These are phyloP conservation scores for Zaprionus inermis DNA, from an alignment of 1,140 invertebrate genomes.

Conservation along the genomic window DNA sequence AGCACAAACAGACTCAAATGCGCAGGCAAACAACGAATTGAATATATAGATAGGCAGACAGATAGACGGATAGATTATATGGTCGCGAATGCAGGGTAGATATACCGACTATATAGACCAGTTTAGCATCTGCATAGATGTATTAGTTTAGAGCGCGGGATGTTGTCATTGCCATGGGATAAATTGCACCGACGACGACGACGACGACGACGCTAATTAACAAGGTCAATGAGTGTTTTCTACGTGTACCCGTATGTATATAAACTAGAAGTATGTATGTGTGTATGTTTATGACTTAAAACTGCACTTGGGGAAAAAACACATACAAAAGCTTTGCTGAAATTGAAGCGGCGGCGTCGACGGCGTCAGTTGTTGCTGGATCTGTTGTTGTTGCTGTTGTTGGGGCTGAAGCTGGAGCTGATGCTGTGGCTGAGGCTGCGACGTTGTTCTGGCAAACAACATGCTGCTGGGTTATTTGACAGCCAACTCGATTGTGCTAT, in stretches of 20 bases:
- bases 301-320: conserved; percentile 37
- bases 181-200: conserved; percentile 43
- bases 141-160: conserved; percentile 1
- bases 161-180: conserved; percentile 30
- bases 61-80: conserved; percentile 47
- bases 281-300: conserved; percentile 33
- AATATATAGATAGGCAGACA: conserved; percentile 41
- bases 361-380: conserved; percentile 44
- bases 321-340: conserved; percentile 65
- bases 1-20: conserved; percentile 38
- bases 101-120: conserved; percentile 3
- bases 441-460: conserved; percentile 70
- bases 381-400: conserved; percentile 37
- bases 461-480: conserved; percentile 57
- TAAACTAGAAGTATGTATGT: neutral
- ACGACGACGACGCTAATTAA: conserved; percentile 44
- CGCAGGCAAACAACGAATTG: conserved; percentile 43
- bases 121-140: conserved; percentile 20
- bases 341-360: conserved; percentile 35
- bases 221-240: conserved; percentile 54
- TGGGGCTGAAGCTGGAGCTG: conserved; percentile 41
- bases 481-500: conserved; percentile 47
- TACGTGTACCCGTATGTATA: neutral
- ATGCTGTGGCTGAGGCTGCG: conserved; percentile 39
- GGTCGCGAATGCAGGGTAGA: neutral